These are phyloP conservation scores for Allophyes oxyacanthae DNA, from an alignment of 2,888 invertebrate species.

Conservation along the genomic window DNA sequence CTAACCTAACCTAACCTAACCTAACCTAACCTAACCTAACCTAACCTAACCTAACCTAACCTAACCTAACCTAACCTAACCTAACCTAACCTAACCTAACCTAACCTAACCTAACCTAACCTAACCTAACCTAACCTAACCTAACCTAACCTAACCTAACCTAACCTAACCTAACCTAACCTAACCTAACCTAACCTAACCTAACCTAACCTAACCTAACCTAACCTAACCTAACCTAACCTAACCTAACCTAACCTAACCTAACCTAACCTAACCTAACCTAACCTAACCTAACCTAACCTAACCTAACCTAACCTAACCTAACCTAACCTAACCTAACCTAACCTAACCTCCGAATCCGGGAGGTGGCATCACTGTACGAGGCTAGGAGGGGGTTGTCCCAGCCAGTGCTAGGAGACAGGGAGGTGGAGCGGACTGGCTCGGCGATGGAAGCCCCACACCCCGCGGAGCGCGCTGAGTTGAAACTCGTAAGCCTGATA, in stretches of 20 bases:
- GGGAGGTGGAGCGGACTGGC: too few species aligned
- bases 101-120: conserved; percentile 43
- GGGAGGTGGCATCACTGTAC: too few species aligned
- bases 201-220: conserved; percentile 52
- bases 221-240: conserved; percentile 49
- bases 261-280: conserved; percentile 55
- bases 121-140: conserved; percentile 39
- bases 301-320: conserved; percentile 50
- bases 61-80: conserved; percentile 41
- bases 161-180: conserved; percentile 32
- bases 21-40: conserved; percentile 34
- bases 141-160: conserved; percentile 33
- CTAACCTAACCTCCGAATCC: too few species aligned
- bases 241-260: conserved; percentile 53
- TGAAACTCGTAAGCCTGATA: too few species aligned
- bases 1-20: conserved; percentile 35
- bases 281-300: conserved; percentile 44
- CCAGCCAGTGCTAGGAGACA: too few species aligned
- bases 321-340: too few species aligned
- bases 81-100: conserved; percentile 44
- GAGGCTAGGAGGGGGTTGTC: too few species aligned
- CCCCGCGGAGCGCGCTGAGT: too few species aligned
- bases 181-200: conserved; percentile 47
- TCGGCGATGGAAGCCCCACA: too few species aligned
- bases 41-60: conserved; percentile 37